These are phyloP conservation scores for Oscheius sp. DNA, from an alignment of 1,140 invertebrate genomes.

Conservation along the genomic window DNA sequence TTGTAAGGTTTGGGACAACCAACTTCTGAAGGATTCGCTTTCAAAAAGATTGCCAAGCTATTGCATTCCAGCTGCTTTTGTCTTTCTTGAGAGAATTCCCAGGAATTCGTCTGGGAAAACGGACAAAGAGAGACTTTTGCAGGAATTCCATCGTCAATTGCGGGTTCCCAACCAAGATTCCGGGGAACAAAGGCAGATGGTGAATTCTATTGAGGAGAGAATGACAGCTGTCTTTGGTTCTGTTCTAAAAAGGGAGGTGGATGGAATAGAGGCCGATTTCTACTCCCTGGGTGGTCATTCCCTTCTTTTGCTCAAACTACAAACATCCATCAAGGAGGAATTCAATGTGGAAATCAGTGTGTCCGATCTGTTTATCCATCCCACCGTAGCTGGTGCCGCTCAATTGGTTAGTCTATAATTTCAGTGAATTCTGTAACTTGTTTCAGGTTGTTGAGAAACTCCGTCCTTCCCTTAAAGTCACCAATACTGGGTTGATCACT, in stretches of 20 bases:
- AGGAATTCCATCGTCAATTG: slow-evolving; percentile 12
- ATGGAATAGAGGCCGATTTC: slow-evolving; percentile 19
- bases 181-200: slow-evolving; percentile 21
- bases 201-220: not conserved
- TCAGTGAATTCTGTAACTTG: no score
- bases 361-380: slow-evolving; percentile 30
- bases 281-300: slow-evolving; percentile 47
- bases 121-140: slow-evolving; percentile 27
- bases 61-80: slow-evolving; percentile 23
- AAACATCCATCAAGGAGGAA: slow-evolving; percentile 31
- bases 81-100: slow-evolving; percentile 37
- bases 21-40: not conserved
- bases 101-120: slow-evolving; percentile 46
- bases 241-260: not conserved
- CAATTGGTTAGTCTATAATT: no score
- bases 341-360: slow-evolving; percentile 33
- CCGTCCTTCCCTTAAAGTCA: not conserved
- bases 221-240: not conserved
- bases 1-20: not conserved
- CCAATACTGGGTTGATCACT: slow-evolving; percentile 19
- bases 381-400: not conserved
- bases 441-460: slow-evolving; percentile 31
- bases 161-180: not conserved
- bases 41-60: not conserved
- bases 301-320: slow-evolving; percentile 34